Evolutionary conservation across 2,888 invertebrate species (phyloP).

Genomic region (Cosmia trapezina): DNA sequence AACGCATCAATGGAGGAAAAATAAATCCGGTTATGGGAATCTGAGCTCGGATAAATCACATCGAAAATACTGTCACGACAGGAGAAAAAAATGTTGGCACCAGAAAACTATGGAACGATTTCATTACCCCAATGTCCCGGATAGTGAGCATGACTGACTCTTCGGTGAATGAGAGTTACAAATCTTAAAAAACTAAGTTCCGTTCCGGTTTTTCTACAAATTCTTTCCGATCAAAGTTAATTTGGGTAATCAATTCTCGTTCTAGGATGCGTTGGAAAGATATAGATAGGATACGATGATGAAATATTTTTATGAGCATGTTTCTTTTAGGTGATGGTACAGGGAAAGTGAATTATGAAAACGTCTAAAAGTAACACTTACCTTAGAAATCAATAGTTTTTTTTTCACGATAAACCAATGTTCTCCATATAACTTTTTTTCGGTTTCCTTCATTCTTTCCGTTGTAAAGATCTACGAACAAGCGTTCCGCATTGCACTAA

Average conservation of each 20-base stretch:
- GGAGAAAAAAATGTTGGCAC: conserved; percentile 81
- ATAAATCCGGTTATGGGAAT: conserved; percentile 88
- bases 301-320: not conserved
- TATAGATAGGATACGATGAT: not conserved
- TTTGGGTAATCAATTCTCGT: conserved; percentile 43
- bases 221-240: conserved; percentile 49
- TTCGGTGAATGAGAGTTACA: conserved; percentile 69
- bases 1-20: conserved; percentile 76
- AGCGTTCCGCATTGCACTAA: too few relatives aligned
- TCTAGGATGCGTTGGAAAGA: conserved; percentile 16
- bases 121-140: conserved; percentile 80
- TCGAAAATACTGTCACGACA: conserved; percentile 88
- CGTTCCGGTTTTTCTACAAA: conserved; percentile 52
- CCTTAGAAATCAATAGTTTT: not conserved
- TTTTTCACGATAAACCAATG: not conserved
- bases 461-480: not conserved
- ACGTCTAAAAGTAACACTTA: not conserved
- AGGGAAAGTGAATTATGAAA: not conserved
- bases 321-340: not conserved
- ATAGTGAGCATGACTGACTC: conserved; percentile 80
- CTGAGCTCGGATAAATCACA: conserved; percentile 85
- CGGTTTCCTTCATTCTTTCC: not conserved
- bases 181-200: conserved; percentile 60
- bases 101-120: conserved; percentile 82
- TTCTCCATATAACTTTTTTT: not conserved